A percentile compares a stretch with the other conserved stretches of the same genome.
Evolutionary conservation across 2,888 invertebrate species (phyloP).

Genomic region (Drosophila heteroneura): DNA sequence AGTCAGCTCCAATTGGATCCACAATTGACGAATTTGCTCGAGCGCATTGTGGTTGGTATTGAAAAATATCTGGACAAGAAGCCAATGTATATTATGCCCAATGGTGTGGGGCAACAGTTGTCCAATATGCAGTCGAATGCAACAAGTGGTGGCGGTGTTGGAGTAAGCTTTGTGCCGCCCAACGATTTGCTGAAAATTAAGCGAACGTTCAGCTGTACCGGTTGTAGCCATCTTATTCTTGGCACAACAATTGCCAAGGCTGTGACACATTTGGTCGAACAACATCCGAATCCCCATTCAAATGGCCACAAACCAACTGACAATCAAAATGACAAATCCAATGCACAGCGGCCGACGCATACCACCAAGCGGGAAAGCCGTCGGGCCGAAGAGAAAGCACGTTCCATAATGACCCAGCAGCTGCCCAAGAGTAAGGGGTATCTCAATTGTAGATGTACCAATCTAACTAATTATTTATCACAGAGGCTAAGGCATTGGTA

Average conservation of each 20-base stretch:
- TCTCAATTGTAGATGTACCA: background rate
- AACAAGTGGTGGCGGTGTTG: slow-evolving; percentile 24
- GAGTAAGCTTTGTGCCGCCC: slow-evolving; percentile 53
- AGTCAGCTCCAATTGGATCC: slow-evolving; percentile 64
- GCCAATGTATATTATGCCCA: slow-evolving; percentile 58
- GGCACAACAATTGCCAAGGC: slow-evolving; percentile 71
- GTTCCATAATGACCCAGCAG: slow-evolving; percentile 22
- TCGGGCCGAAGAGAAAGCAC: slow-evolving; percentile 47
- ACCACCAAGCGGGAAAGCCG: slow-evolving; percentile 58
- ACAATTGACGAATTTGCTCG: slow-evolving; percentile 61
- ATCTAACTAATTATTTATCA: background rate
- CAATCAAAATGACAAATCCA: slow-evolving; percentile 5
- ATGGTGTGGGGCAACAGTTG: background rate
- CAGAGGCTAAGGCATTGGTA: slow-evolving; percentile 72
- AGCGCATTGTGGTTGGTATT: slow-evolving; percentile 71
- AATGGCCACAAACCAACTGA: slow-evolving; percentile 2
- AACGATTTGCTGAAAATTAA: slow-evolving; percentile 63
- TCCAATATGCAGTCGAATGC: slow-evolving; percentile 10
- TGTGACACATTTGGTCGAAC: slow-evolving; percentile 65
- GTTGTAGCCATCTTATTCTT: slow-evolving; percentile 63
- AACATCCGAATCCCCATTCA: slow-evolving; percentile 53
- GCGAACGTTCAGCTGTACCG: slow-evolving; percentile 63
- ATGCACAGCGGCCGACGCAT: slow-evolving; percentile 29
- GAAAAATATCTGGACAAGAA: slow-evolving; percentile 70
- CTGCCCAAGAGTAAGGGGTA: slow-evolving; percentile 60